Evolutionary conservation across 2,888 invertebrate species (phyloP), one percentile per base, ranked within the genome.

Genomic region (Caenorhabditis virilis): DNA sequence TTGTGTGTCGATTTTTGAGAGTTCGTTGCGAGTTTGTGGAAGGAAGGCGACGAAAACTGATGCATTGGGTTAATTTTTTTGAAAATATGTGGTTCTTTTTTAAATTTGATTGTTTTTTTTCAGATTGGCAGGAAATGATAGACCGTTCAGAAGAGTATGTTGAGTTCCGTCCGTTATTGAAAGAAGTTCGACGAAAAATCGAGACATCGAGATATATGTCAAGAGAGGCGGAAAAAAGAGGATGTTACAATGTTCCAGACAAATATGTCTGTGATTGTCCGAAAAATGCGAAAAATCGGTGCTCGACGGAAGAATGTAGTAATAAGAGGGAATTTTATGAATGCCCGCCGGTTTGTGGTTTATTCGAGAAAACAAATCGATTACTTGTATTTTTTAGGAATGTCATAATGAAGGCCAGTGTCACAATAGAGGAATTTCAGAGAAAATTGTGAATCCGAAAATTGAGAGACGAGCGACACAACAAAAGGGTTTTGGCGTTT

Each of bases 401-500:
- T 42, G 42, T 42, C n/a, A 18, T 1, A 30, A 41, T 7, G 13
- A 41, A 1, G 48, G 43, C 35, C 2, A 11, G 3, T 60, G 60
- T 22, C 4, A 36, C 2, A 60, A 60, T 27, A 22, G 60, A 7
- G 41, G 47, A 15, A 23, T 60, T 2, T 49, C 54, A 5, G 30
- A 27, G 0, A 27, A 25, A 22, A 20, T 22, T 7, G 27, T 54
- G 2, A 41, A 39, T 33, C 27, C 25, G 20, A 43, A 45, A 2
- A 23, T 60, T 1, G 38, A 45, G 9, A 6, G 35, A 2, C 15
- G 25, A 25, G 22, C 30, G 15, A 41, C 60, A 0, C 20, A 15
- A 1, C 5, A 18, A 1, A 53, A 60, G 20, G 60, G 60, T 18
- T 54, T 23, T 25, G 60, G 60, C 0, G 49, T 60, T 0, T 60